Evolutionary conservation across 92 coral and sea anemone species (phyloP), one percentile per base, ranked within the genome.

Genomic region (Paramuricea clavata): DNA sequence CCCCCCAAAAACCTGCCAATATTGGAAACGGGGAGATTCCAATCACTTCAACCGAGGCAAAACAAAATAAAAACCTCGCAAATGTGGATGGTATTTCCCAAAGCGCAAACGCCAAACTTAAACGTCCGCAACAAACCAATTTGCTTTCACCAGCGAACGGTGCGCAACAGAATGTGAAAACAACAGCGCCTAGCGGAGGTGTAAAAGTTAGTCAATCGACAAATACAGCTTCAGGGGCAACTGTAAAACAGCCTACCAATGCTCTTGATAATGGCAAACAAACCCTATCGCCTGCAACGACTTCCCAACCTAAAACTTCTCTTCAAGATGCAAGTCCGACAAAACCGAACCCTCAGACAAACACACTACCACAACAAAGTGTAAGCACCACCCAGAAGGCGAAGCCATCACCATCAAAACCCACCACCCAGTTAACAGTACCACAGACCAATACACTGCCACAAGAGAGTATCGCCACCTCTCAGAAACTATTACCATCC

Each of bases 361-460:
- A n/a, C n/a, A n/a, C n/a, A n/a, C n/a, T n/a, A n/a, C n/a, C n/a
- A n/a, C n/a, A n/a, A n/a, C n/a, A n/a, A n/a, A n/a, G n/a, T n/a
- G n/a, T n/a, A n/a, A n/a, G n/a, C n/a, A n/a, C n/a, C n/a, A n/a
- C n/a, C n/a, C n/a, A n/a, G n/a, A 56, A 15, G 21, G 64, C 64
- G 64, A n/a, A 56, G 25, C n/a, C 41, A 65, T 60, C n/a, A 60
- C 68, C 30, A 8, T 7, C 32, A 17, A 39, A 17, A 65, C 21
- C 19, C 43, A 39, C 28, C 12, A 23, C 49, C 28, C 78, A 36
- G 78, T 27, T 25, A 76, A 35, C 84, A 65, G 68, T 22, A 25
- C 6, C 30, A 0, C 68, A 60, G 12, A 65, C 4, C 23, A 28
- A 39, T 65, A 13, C 21, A 56, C 6, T 17, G 64, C 6, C 8